These are phyloP conservation scores for Chaetoderma sp. DNA, from an alignment of 2,888 invertebrate genomes.

Conservation along the genomic window DNA sequence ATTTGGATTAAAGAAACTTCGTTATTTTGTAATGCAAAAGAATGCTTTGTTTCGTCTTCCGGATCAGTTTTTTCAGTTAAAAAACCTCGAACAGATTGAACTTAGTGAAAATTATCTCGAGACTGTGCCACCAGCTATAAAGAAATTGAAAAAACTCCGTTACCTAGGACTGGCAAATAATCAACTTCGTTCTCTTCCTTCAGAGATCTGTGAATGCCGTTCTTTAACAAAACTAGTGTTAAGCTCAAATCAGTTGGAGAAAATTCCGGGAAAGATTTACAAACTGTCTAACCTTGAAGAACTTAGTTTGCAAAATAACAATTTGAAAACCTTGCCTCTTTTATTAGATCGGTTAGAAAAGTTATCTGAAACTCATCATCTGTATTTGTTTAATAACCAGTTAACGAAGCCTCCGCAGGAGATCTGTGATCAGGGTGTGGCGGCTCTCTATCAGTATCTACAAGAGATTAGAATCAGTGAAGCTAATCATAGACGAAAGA, in stretches of 20 bases:
- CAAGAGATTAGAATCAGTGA: conserved; percentile 53
- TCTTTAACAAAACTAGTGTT: conserved; percentile 38
- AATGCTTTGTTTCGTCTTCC: conserved; percentile 58
- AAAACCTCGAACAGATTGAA: conserved; percentile 50
- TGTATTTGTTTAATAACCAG: conserved; percentile 48
- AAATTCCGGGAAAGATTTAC: conserved; percentile 48
- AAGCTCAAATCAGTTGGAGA: conserved; percentile 41
- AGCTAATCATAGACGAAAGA: conserved; percentile 56
- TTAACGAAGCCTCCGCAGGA: conserved; percentile 52
- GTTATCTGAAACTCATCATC: conserved; percentile 41
- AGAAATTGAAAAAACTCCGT: conserved; percentile 41
- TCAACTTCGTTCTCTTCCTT: background rate
- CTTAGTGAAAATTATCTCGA: conserved; percentile 58
- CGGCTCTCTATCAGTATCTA: conserved; percentile 46
- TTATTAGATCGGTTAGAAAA: conserved; percentile 52
- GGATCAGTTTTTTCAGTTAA: conserved; percentile 49
- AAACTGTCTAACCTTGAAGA: conserved; percentile 46
- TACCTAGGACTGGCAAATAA: background rate
- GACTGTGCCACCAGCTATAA: conserved; percentile 44
- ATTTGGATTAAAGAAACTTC: conserved; percentile 47
- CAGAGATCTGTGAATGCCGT: conserved; percentile 44
- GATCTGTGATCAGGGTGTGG: conserved; percentile 52
- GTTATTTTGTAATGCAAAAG: conserved; percentile 49
- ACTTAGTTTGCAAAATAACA: conserved; percentile 49
- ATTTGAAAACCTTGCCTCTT: conserved; percentile 47